Percentiles rank a stretch among this genome's conserved stretches.
Conservation (phyloP, 2,113 vertebrate genomes). For the Tachysurus vachellii region DNA sequence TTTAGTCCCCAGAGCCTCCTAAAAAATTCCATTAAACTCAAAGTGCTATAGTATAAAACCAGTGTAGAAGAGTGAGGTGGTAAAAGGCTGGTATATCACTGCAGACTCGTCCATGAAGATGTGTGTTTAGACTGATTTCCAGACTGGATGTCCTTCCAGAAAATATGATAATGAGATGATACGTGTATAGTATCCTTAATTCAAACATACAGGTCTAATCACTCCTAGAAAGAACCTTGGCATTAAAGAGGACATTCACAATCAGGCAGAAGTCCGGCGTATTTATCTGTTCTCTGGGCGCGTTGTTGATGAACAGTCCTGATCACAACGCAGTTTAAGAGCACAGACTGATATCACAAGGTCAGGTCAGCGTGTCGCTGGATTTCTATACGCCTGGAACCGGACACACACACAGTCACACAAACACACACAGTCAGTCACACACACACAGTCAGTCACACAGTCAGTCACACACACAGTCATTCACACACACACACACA, state of each 20-base stretch:
- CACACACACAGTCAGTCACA: no score
- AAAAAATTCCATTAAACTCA: neutral
- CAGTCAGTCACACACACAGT: no score
- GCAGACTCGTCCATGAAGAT: neutral
- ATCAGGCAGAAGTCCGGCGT: neutral
- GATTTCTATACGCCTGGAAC: neutral
- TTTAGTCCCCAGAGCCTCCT: neutral
- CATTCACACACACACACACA: neutral
- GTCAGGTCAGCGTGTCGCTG: conserved; percentile 10
- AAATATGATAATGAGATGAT: neutral
- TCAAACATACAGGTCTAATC: neutral
- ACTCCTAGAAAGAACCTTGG: conserved; percentile 12
- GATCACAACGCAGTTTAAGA: neutral
- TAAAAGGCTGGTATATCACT: neutral
- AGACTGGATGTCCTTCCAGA: neutral
- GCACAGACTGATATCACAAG: neutral
- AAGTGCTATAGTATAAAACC: neutral
- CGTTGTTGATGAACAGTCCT: neutral
- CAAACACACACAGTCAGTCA: no score
- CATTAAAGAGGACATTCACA: neutral
- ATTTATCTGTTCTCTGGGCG: neutral
- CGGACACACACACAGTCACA: no score
- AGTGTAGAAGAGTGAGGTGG: neutral
- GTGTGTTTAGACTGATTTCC: neutral
- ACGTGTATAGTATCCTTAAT: neutral